A percentile compares a stretch with the other conserved stretches of the same genome.
Conservation (phyloP, 64 coral and sea anemone genomes). For the Dendronephthya gigantea region DNA sequence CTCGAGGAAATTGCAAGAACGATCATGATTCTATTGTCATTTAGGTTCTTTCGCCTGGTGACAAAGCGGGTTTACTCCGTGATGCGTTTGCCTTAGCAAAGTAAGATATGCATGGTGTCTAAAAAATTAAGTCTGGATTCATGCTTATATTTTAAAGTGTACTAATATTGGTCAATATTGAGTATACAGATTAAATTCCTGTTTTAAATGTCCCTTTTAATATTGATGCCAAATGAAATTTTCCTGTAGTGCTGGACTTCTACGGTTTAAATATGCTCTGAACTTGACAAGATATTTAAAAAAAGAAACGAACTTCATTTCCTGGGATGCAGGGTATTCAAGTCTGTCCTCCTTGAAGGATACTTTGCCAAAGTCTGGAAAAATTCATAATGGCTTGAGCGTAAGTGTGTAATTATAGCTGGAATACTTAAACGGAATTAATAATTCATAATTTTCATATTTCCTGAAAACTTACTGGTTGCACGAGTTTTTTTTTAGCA, state of each 20-base stretch:
- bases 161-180: too few species aligned
- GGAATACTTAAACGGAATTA: not conserved
- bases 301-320: not conserved
- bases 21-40: not conserved
- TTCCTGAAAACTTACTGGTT: too few species aligned
- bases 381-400: not conserved
- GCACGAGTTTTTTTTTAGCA: too few species aligned
- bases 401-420: not conserved
- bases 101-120: not conserved
- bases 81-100: not conserved
- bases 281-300: not conserved
- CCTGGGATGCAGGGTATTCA: not conserved
- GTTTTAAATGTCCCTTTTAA: too few species aligned
- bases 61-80: not conserved
- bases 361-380: not conserved
- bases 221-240: too few species aligned
- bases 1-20: too few species aligned
- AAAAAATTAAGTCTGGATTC: not conserved
- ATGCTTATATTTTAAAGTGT: too few species aligned
- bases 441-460: too few species aligned
- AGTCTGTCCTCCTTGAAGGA: not conserved
- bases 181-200: too few species aligned
- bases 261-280: not conserved
- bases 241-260: not conserved
- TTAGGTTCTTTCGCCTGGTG: not conserved